A percentile compares a stretch with the other conserved stretches of the same genome.
Conservation (phyloP, 2,797 vertebrate genomes). For the Danio kyathit region DNA sequence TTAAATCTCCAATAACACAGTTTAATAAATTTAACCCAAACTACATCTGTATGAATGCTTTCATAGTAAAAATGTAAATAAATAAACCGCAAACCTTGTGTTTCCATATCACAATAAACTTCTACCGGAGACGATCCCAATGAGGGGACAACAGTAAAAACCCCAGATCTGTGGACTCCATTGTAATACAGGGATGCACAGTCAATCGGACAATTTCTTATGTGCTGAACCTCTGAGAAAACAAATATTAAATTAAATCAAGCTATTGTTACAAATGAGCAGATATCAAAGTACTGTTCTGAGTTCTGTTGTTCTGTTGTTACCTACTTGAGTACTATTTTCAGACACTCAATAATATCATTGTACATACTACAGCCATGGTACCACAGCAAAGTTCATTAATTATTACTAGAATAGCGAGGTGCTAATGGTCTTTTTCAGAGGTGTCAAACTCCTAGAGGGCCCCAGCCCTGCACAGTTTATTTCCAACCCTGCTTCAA, state of each 20-base stretch:
- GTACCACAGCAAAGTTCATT: no score
- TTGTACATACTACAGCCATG: no score
- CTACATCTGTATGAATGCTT: neutral
- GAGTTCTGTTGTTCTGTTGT: no score
- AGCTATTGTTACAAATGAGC: neutral
- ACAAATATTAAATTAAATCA: neutral
- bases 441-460: no score
- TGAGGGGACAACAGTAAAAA: slow-evolving; percentile 74
- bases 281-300: neutral
- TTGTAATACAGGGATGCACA: slow-evolving; percentile 75
- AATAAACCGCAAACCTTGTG: slow-evolving; percentile 66
- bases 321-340: no score
- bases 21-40: neutral
- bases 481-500: no score
- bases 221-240: slow-evolving; percentile 64
- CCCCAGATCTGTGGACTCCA: slow-evolving; percentile 66
- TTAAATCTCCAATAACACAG: neutral
- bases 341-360: no score
- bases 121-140: slow-evolving; percentile 63
- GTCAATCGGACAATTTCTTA: slow-evolving; percentile 71
- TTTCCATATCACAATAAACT: slow-evolving; percentile 79
- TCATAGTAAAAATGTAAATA: neutral
- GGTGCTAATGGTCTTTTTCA: no score
- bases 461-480: no score
- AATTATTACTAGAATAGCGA: no score